These are phyloP conservation scores for Drosophila testacea DNA, from an alignment of 2,888 invertebrate species.

Conservation along the genomic window DNA sequence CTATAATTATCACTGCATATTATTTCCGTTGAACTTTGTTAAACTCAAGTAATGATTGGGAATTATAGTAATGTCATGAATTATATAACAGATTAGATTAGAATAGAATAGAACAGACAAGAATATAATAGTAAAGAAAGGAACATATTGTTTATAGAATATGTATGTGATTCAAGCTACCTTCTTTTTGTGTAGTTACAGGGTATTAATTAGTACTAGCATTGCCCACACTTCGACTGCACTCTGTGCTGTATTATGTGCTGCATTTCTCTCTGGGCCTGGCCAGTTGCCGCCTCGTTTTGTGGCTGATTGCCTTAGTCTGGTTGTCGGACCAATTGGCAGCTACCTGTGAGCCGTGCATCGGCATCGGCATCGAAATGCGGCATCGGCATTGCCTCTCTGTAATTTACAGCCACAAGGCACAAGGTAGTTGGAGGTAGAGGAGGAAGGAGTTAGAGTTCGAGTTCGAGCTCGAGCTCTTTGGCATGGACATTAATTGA, in stretches of 20 bases:
- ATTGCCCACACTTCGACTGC: slow-evolving; percentile 15
- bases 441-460: background rate
- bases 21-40: background rate
- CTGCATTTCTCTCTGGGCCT: slow-evolving; percentile 6
- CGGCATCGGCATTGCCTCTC: slow-evolving; percentile 8
- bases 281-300: slow-evolving; percentile 49
- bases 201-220: slow-evolving; percentile 54
- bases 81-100: background rate
- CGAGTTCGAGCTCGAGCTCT: background rate
- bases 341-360: slow-evolving; percentile 47
- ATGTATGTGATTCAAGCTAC: background rate
- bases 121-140: too few relatives aligned
- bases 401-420: slow-evolving; percentile 51
- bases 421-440: background rate
- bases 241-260: too few relatives aligned
- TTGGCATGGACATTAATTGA: slow-evolving; percentile 48
- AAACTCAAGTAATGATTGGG: background rate
- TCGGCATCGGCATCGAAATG: background rate
- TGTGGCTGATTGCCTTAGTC: slow-evolving; percentile 59
- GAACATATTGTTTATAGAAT: too few relatives aligned
- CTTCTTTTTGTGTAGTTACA: slow-evolving; percentile 2
- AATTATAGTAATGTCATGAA: slow-evolving; percentile 1
- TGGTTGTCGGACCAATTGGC: slow-evolving; percentile 42
- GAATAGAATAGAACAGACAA: too few relatives aligned
- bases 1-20: background rate